A percentile compares a stretch with the other conserved stretches of the same genome.
phyloP scores from a whole-genome alignment of 2,888 invertebrate genomes.

The Epistrophella euchroma region DNA sequence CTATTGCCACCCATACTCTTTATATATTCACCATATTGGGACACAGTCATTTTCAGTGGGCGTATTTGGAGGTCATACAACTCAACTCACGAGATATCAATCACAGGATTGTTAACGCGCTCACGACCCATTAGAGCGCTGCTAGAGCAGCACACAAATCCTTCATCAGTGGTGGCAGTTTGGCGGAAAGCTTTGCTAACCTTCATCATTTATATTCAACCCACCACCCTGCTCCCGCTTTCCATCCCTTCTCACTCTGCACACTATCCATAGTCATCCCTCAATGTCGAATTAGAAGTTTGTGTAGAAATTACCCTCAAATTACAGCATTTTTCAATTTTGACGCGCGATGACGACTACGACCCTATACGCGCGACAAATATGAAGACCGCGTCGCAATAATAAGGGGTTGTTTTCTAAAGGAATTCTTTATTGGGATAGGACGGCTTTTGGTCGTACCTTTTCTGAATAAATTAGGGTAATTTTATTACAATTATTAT shows the following conservation, averaged over 20 bases:
- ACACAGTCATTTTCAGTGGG: conserved; percentile 4
- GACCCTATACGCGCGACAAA: conserved; percentile 11
- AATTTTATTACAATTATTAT: conserved; percentile 6
- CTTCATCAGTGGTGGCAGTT: conserved; percentile 48
- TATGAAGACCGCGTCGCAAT: conserved; percentile 17
- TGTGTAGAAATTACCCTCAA: conserved; percentile 66
- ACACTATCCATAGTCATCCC: background rate
- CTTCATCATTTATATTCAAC: conserved; percentile 26
- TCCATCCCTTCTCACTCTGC: background rate
- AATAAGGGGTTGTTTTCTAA: background rate
- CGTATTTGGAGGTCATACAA: conserved; percentile 53
- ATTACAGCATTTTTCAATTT: conserved; percentile 74
- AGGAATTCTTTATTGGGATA: background rate
- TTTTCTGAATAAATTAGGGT: conserved; percentile 15
- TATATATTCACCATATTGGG: background rate
- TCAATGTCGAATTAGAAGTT: conserved; percentile 55
- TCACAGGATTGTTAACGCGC: conserved; percentile 66
- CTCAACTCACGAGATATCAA: conserved; percentile 63
- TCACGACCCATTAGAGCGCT: conserved; percentile 65
- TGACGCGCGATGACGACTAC: conserved; percentile 47
- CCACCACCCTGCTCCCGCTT: background rate
- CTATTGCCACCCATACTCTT: conserved; percentile 28
- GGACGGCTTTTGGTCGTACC: background rate
- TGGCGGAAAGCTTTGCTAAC: conserved; percentile 35
- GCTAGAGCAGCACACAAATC: conserved; percentile 54